phyloP scores from a whole-genome alignment of 2,113 vertebrate species.

The Spermophilus dauricus region DNA sequence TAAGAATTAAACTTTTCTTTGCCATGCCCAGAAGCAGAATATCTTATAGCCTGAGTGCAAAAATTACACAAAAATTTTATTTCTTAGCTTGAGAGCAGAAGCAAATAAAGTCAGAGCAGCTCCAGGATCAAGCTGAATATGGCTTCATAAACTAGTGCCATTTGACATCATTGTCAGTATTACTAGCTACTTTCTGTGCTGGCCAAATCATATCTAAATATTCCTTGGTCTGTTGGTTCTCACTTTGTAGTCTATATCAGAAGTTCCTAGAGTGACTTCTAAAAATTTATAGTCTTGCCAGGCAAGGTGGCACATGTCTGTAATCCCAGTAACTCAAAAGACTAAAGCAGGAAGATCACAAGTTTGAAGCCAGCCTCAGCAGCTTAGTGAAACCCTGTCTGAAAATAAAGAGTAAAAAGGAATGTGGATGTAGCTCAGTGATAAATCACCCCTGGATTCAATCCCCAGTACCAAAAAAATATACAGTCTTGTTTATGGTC shows the following conservation, averaged over 20 bases:
- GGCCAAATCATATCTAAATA: slow-evolving; percentile 31
- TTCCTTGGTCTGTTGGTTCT: neutral
- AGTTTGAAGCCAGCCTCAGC: too few species aligned
- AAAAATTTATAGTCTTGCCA: slow-evolving; percentile 9
- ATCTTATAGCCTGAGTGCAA: slow-evolving; percentile 16
- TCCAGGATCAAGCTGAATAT: slow-evolving; percentile 4
- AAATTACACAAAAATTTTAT: slow-evolving; percentile 6
- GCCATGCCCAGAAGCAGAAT: slow-evolving; percentile 30
- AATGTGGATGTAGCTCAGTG: too few species aligned
- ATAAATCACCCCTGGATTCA: too few species aligned
- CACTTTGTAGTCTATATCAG: slow-evolving; percentile 17
- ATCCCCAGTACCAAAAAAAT: neutral
- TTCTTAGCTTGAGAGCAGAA: slow-evolving; percentile 38
- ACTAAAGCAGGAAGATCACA: too few species aligned
- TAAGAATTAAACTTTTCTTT: slow-evolving; percentile 58
- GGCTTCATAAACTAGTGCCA: neutral
- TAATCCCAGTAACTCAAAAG: too few species aligned
- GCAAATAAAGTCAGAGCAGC: neutral
- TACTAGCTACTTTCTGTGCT: neutral
- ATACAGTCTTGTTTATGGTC: neutral
- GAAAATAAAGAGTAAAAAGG: too few species aligned
- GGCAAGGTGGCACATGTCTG: too few species aligned
- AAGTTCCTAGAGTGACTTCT: neutral
- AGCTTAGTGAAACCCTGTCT: too few species aligned
- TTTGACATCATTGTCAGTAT: neutral